Evolutionary conservation across 2,797 vertebrate species (phyloP), one percentile per base, ranked within the genome.

Genomic region (Falco concolor): DNA sequence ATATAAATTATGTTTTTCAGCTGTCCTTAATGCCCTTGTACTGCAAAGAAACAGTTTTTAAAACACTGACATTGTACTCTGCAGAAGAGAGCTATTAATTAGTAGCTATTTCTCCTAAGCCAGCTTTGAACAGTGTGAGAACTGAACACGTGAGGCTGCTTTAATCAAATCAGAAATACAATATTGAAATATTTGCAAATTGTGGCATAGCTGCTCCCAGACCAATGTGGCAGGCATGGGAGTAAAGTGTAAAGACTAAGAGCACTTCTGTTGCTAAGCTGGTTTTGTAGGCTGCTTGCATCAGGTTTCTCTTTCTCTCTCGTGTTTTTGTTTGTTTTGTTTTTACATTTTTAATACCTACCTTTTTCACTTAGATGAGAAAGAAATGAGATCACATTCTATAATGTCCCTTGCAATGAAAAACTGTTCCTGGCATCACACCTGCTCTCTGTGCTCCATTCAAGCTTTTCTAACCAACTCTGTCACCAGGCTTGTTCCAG

Each of bases 181-280:
- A 8, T 6, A 30, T 4, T 10, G n/a, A 64, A 52, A 34, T 25
- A 65, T 11, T 19, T 23, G 32, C 25, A 7, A 22, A 14, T 5
- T 10, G 54, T 17, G 50, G 24, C 34, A 56, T 3, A 54, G 36
- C 38, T 44, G 56, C 52, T 69, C 56, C 64, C 57, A 30, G 45
- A 5, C 12, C 7, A 1, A 5, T 2, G 12, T 8, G 8, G 49
- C 44, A 13, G 1, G 45, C 5, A 2, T 5, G 16, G 18, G 22
- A 25, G 30, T 7, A 3, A 36, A 36, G 22, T 4, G 15, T 11
- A 36, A 30, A n/a, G 84, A 17, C 32, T 18, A 30, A 40, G 22
- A 11, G 38, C 5, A 7, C 30, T 5, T 64, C 24, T 23, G 18
- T 3, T 19, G 28, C 63, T 27, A 13, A 23, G 12, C 49, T 30